phyloP scores from a whole-genome alignment of 2,113 vertebrate species.

The Archilochus colubris region DNA sequence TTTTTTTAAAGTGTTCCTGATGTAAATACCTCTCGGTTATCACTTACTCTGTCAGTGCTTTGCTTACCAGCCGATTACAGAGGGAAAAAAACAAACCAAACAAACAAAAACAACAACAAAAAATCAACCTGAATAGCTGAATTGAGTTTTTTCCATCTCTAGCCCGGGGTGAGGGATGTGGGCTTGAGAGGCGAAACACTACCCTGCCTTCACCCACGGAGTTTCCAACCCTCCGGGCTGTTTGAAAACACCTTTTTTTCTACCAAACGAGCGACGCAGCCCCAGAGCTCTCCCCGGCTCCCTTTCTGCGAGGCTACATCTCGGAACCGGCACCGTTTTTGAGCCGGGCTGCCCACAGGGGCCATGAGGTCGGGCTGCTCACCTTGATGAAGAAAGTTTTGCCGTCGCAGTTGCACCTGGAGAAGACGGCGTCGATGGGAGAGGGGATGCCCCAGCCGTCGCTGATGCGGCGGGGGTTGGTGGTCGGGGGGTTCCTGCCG shows the following conservation, averaged over 20 bases:
- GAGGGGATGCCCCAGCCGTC: conserved; percentile 93
- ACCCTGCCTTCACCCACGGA: not conserved
- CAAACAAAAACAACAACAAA: no score
- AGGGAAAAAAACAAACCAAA: no score
- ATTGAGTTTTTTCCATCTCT: not conserved
- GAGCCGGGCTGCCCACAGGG: not conserved
- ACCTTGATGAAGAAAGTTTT: conserved; percentile 98
- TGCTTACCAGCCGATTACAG: not conserved
- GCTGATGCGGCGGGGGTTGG: conserved; percentile 80
- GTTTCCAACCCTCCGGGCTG: rapidly evolving
- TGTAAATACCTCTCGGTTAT: not conserved
- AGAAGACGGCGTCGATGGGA: conserved; percentile 92
- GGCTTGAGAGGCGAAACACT: no score
- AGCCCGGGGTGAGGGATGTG: no score
- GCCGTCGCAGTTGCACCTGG: conserved; percentile 93
- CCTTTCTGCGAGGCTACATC: rapidly evolving
- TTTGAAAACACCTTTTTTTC: rapidly evolving
- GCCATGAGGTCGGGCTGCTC: not conserved
- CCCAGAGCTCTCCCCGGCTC: rapidly evolving
- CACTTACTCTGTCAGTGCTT: not conserved
- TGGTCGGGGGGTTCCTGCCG: conserved; percentile 72
- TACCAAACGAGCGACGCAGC: rapidly evolving
- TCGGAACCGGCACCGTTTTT: no score
- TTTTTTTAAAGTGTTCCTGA: not conserved
- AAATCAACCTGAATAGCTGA: no score